Conservation (phyloP, 2,888 invertebrate genomes). For the Microchrysa polita region DNA sequence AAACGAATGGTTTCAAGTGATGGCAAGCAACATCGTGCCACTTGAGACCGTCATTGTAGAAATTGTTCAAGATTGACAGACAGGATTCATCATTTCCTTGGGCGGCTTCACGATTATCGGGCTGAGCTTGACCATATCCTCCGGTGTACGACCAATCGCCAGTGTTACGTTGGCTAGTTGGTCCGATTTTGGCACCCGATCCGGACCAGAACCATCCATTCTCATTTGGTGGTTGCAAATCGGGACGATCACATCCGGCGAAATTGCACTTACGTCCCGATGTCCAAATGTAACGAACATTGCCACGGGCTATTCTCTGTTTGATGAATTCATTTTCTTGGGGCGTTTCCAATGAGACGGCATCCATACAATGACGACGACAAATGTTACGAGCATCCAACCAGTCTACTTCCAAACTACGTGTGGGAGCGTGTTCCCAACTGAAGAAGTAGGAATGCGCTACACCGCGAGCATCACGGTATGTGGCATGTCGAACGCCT, state of each 20-base stretch:
- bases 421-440: constrained; percentile 87
- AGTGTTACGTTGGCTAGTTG: constrained; percentile 86
- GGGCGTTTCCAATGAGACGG: constrained; percentile 88
- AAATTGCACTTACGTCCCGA: constrained; percentile 93
- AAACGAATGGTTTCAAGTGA: constrained; percentile 87
- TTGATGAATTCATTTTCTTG: constrained; percentile 91
- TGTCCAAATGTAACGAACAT: constrained; percentile 87
- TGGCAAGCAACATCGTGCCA: constrained; percentile 91
- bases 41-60: constrained; percentile 88
- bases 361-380: constrained; percentile 93
- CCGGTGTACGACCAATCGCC: constrained; percentile 92
- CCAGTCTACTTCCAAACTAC: constrained; percentile 88
- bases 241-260: constrained; percentile 85
- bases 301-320: constrained; percentile 83
- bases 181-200: constrained; percentile 89
- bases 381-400: constrained; percentile 90
- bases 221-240: constrained; percentile 84
- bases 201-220: constrained; percentile 96
- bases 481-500: constrained; percentile 89
- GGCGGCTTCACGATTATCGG: constrained; percentile 89
- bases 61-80: constrained; percentile 87
- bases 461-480: constrained; percentile 87
- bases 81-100: constrained; percentile 94
- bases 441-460: constrained; percentile 94
- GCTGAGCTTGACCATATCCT: constrained; percentile 87